These are phyloP conservation scores for Hippasteria phrygiana DNA, from an alignment of 53 echinoderm and acorn worm species.

Conservation along the genomic window DNA sequence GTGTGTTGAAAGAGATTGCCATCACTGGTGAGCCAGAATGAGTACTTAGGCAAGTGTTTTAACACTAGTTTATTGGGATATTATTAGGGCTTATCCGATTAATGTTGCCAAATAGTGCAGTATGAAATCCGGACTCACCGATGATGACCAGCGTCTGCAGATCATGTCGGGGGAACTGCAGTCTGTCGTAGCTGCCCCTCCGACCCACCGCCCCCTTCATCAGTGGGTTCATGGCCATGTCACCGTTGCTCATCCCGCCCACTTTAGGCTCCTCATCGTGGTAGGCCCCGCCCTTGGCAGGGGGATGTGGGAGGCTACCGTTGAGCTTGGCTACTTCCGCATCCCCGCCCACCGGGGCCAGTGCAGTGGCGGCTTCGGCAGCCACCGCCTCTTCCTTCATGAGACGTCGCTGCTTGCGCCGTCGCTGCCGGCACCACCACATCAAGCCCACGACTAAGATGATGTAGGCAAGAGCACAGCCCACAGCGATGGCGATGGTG, in stretches of 20 bases:
- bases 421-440: slow-evolving; percentile 93
- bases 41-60: too few relatives aligned
- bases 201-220: slow-evolving; percentile 46
- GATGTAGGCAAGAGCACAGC: slow-evolving; percentile 93
- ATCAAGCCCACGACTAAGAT: slow-evolving; percentile 95
- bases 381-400: slow-evolving; percentile 82
- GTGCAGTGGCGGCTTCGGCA: slow-evolving; percentile 52
- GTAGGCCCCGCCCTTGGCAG: background rate
- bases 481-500: slow-evolving; percentile 96
- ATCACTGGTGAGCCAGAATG: too few relatives aligned
- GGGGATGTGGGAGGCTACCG: slow-evolving; percentile 33
- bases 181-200: slow-evolving; percentile 95
- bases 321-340: slow-evolving; percentile 47
- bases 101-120: too few relatives aligned
- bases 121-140: slow-evolving; percentile 67
- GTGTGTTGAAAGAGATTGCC: too few relatives aligned
- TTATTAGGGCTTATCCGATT: too few relatives aligned
- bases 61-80: too few relatives aligned
- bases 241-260: slow-evolving; percentile 63
- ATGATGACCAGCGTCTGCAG: slow-evolving; percentile 88
- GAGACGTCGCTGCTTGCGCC: slow-evolving; percentile 79
- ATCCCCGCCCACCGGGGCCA: slow-evolving; percentile 8
- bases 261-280: slow-evolving; percentile 56
- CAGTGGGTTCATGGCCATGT: slow-evolving; percentile 74
- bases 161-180: slow-evolving; percentile 97